phyloP scores from a whole-genome alignment of 2,888 invertebrate species.

The Litoditis marina region DNA sequence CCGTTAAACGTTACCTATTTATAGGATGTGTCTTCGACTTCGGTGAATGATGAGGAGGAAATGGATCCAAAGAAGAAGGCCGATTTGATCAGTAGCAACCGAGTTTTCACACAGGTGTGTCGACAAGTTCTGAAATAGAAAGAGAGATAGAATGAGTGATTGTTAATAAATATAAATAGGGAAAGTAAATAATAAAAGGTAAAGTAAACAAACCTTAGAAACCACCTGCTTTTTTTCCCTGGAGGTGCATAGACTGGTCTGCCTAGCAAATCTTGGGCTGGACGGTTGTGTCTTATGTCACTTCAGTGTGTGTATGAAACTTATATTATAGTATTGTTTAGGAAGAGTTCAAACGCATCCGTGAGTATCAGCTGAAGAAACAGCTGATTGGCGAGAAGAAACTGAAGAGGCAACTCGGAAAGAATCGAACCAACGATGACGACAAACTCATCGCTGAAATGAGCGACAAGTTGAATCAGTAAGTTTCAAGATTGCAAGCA shows the following conservation, averaged over 20 bases:
- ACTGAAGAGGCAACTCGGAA: constrained; percentile 35
- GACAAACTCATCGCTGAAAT: constrained; percentile 49
- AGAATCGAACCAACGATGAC: constrained; percentile 48
- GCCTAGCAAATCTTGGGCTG: background rate
- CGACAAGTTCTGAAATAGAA: background rate
- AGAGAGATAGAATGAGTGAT: too few species aligned
- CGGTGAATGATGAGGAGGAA: constrained; percentile 24
- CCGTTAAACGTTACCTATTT: too few species aligned
- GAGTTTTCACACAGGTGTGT: constrained; percentile 32
- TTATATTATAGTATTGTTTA: constrained; percentile 18
- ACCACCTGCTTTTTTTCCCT: background rate
- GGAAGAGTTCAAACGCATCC: constrained; percentile 56
- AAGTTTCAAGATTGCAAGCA: constrained; percentile 7
- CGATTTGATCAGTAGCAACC: constrained; percentile 29
- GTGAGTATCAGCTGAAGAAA: constrained; percentile 51
- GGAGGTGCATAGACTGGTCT: background rate
- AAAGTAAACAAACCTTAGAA: background rate
- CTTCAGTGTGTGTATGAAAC: too few species aligned
- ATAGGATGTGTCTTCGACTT: too few species aligned
- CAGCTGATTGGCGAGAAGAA: constrained; percentile 55
- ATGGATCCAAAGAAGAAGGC: constrained; percentile 30
- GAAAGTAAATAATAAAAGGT: too few species aligned
- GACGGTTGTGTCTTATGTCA: too few species aligned
- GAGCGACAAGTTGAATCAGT: constrained; percentile 49
- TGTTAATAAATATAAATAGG: too few species aligned